Conservation (phyloP, 1,140 invertebrate genomes). For the Coelopa frigida region DNA sequence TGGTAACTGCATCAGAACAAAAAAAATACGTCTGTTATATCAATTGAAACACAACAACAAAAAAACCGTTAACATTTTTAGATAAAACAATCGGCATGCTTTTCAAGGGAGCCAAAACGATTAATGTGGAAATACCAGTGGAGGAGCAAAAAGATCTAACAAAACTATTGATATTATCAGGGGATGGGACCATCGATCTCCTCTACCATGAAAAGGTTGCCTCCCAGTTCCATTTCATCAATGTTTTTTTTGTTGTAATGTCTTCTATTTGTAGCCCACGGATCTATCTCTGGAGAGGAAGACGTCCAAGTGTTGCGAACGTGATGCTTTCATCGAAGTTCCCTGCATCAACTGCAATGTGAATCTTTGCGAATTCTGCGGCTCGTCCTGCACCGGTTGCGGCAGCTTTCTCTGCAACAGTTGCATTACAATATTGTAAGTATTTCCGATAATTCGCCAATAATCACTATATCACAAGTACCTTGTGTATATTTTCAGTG, state of each 20-base stretch:
- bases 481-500: slow-evolving; percentile 5
- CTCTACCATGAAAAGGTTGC: slow-evolving; percentile 19
- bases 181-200: slow-evolving; percentile 18
- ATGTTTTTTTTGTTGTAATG: no score
- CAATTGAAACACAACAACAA: neutral
- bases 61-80: slow-evolving; percentile 2
- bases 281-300: slow-evolving; percentile 17
- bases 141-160: no score
- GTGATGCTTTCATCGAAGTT: slow-evolving; percentile 21
- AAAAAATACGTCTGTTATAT: neutral
- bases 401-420: slow-evolving; percentile 25
- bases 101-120: slow-evolving; percentile 26
- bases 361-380: slow-evolving; percentile 33
- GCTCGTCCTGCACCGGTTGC: slow-evolving; percentile 33
- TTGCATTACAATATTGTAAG: slow-evolving; percentile 36
- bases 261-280: no score
- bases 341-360: slow-evolving; percentile 26
- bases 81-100: slow-evolving; percentile 31
- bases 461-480: neutral
- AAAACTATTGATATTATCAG: slow-evolving; percentile 6
- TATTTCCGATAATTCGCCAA: slow-evolving; percentile 1
- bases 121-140: slow-evolving; percentile 21
- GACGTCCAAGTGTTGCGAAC: slow-evolving; percentile 24
- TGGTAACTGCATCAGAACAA: slow-evolving; percentile 18
- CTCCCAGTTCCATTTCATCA: neutral